Evolutionary conservation across 2,797 vertebrate genomes (phyloP).

Genomic region (Poeciliopsis paucimaculata): DNA sequence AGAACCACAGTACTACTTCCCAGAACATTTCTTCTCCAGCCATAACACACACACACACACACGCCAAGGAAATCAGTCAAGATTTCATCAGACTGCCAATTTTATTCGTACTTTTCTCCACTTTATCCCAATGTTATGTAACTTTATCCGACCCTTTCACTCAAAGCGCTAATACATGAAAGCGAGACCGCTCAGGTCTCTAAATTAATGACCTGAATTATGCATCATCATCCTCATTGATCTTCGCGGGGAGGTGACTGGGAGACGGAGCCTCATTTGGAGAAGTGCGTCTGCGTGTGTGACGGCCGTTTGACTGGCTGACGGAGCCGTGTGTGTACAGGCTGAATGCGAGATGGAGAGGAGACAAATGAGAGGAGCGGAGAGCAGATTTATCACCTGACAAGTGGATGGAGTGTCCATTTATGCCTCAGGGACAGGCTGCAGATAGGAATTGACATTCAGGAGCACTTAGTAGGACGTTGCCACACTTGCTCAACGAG

Average conservation of each 20-base stretch:
- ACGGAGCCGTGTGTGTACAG: constrained; percentile 44
- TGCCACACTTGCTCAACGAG: constrained; percentile 13
- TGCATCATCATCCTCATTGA: constrained; percentile 65
- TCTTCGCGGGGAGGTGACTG: constrained; percentile 51
- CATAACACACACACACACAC: constrained; percentile 27
- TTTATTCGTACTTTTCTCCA: constrained; percentile 20
- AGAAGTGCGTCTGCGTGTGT: constrained; percentile 34
- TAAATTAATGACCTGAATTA: constrained; percentile 66
- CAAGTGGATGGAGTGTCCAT: constrained; percentile 80
- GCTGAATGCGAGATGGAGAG: constrained; percentile 62
- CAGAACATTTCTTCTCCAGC: constrained; percentile 32
- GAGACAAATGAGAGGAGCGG: constrained; percentile 54
- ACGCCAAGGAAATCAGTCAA: constrained; percentile 16
- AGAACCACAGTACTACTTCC: constrained; percentile 29
- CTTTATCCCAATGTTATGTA: constrained; percentile 6
- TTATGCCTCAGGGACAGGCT: constrained; percentile 72
- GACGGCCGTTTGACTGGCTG: constrained; percentile 50
- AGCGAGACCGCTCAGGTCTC: constrained; percentile 13
- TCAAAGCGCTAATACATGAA: constrained; percentile 40
- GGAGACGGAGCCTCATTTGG: constrained; percentile 27
- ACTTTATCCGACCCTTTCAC: constrained; percentile 46
- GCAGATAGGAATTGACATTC: constrained; percentile 77
- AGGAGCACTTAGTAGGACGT: constrained; percentile 71
- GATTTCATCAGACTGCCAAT: constrained; percentile 24
- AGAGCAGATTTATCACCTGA: constrained; percentile 77